These are phyloP conservation scores for Stenodema calcarata DNA, from an alignment of 2,888 invertebrate species.

Conservation along the genomic window DNA sequence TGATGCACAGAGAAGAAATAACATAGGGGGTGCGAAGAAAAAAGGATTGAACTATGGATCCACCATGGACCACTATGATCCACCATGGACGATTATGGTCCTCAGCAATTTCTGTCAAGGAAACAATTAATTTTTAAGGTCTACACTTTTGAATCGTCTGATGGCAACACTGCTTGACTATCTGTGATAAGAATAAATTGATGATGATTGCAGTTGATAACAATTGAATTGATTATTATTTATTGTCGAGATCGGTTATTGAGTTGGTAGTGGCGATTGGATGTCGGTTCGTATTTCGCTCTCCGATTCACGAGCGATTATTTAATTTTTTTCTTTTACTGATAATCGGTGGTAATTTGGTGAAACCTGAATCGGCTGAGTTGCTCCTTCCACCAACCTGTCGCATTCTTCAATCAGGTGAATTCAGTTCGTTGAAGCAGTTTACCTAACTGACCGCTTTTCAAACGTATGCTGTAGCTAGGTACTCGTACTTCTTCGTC, in stretches of 20 bases:
- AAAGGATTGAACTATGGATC: too few species aligned
- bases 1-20: background rate
- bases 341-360: background rate
- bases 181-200: background rate
- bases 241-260: background rate
- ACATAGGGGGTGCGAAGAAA: too few species aligned
- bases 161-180: background rate
- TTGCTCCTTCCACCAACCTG: conserved; percentile 1
- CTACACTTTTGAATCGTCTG: background rate
- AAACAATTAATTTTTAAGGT: too few species aligned
- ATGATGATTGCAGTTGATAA: background rate
- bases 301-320: background rate
- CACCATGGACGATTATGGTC: too few species aligned
- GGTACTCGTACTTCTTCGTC: too few species aligned
- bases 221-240: background rate
- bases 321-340: too few species aligned
- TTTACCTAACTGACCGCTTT: too few species aligned
- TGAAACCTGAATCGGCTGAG: too few species aligned
- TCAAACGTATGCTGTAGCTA: too few species aligned
- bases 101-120: too few species aligned
- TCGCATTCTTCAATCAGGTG: background rate
- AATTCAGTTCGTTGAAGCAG: background rate
- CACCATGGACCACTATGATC: too few species aligned
- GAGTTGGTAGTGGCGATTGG: background rate
- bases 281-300: background rate